These are phyloP conservation scores for Aphrocallistes beatrix DNA, from an alignment of 37 sponge, comb jelly and placozoan genomes.

Conservation along the genomic window DNA sequence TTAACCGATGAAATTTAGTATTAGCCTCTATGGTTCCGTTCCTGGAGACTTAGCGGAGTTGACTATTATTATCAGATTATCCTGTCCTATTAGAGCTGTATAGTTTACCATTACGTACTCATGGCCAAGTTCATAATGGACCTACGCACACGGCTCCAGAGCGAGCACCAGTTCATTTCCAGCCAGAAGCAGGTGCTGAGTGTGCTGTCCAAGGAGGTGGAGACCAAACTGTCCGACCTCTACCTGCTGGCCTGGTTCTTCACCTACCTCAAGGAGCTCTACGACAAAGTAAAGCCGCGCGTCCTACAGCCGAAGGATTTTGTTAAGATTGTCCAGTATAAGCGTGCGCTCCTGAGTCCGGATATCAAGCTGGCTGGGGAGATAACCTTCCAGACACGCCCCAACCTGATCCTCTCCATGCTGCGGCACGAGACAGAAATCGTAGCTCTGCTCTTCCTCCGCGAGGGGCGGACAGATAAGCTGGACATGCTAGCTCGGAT, in stretches of 20 bases:
- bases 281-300: not conserved
- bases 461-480: not conserved
- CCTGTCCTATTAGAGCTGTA: too few species aligned
- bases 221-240: not conserved
- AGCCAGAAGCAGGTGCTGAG: not conserved
- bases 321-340: not conserved
- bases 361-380: not conserved
- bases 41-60: too few species aligned
- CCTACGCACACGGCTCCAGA: not conserved
- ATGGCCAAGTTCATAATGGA: not conserved
- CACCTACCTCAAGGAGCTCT: not conserved
- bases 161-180: not conserved
- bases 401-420: not conserved
- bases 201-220: not conserved
- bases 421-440: not conserved
- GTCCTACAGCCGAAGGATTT: not conserved
- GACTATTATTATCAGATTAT: too few species aligned
- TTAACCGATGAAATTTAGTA: too few species aligned
- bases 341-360: not conserved
- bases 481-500: not conserved
- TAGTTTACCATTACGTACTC: too few species aligned
- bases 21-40: too few species aligned
- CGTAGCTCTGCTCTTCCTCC: not conserved
- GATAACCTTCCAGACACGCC: not conserved
- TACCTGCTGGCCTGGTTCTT: not conserved